Conservation (phyloP, 1,140 invertebrate species). For the Gonatopus flavifemur region DNA sequence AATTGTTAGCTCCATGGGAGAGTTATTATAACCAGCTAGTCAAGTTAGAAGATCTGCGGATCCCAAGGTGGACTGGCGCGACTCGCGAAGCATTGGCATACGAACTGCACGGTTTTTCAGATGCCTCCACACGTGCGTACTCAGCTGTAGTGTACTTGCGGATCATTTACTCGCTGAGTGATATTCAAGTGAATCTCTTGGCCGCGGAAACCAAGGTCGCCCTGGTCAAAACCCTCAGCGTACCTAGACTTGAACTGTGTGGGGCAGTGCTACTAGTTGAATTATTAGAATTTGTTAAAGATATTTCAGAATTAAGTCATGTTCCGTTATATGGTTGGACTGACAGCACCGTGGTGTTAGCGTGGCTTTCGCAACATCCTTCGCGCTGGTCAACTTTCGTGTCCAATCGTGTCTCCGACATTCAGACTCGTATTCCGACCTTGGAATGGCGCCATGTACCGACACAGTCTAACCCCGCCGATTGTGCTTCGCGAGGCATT, state of each 20-base stretch:
- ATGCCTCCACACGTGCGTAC: not conserved
- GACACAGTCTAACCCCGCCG: not conserved
- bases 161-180: no score
- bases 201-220: slow-evolving; percentile 2
- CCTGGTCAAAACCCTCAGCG: not conserved
- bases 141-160: not conserved
- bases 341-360: not conserved
- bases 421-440: not conserved
- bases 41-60: no score
- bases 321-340: not conserved
- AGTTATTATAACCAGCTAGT: no score
- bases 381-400: slow-evolving; percentile 1
- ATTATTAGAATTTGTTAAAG: no score
- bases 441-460: not conserved
- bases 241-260: not conserved
- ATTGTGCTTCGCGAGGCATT: not conserved
- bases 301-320: not conserved
- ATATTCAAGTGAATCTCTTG: not conserved
- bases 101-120: not conserved
- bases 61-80: no score
- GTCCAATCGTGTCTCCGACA: not conserved
- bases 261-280: not conserved
- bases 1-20: no score
- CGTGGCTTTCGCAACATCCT: not conserved
- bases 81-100: no score